Evolutionary conservation across 1,140 invertebrate species (phyloP), one percentile per base, ranked within the genome.

Genomic region (Drosophila triauraria): DNA sequence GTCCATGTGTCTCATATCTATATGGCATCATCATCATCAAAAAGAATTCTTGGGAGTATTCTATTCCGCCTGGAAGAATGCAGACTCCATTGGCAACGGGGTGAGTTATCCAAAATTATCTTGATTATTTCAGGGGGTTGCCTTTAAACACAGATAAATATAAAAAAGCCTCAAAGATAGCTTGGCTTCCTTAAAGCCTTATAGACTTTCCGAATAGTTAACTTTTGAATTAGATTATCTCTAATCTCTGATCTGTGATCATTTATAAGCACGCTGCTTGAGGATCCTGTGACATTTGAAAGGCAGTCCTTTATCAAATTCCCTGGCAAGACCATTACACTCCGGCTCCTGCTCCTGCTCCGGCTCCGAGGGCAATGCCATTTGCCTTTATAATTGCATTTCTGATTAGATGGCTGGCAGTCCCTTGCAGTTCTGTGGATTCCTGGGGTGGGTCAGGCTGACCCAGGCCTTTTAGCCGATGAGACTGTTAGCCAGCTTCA

Each of bases 381-480:
- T 78, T 85, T 78, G 61, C 68, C 63, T 50, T 61, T 78, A 67
- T 85, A 85, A 87, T 87, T 85, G 82, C 83, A 85, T 87, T 85
- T 78, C 58, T 87, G 82, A 87, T 85, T 81, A 85, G 75, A 44
- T 69, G 53, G 25, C 46, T 23, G 27, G 15, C 64, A 43, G 46
- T 42, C 35, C 57, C 67, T 63, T 12, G 23, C 9, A 53, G 25
- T 40, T 32, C 23, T n/a, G 25, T 7, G 12, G 23, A 23, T 17
- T n/a, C 13, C 3, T 6, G 38, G 38, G 57, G 43, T 27, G n/a
- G 1, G 20, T 23, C 12, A 17, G 32, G 13, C 15, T 27, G 38
- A 9, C 62, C 38, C 44, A 23, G 30, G 46, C 67, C 68, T 32
- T 71, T 63, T 44, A 40, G 30, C 65, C 75, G 78, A 79, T 63